phyloP scores from a whole-genome alignment of 2,888 invertebrate species.

The Mantis religiosa region DNA sequence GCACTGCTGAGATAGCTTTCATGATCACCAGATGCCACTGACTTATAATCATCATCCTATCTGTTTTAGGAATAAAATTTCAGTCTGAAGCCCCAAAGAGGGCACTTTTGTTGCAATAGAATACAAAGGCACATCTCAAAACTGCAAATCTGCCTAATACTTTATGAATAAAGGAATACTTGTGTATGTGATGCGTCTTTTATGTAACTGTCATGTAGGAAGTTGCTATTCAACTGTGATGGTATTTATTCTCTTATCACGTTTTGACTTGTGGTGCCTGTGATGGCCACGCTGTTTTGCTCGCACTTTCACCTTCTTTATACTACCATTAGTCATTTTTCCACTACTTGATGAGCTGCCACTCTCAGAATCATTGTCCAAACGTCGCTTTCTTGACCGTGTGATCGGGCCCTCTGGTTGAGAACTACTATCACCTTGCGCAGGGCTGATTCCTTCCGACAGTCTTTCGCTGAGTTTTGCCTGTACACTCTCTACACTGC shows the following conservation, averaged over 20 bases:
- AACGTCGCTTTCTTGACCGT: slow-evolving; percentile 31
- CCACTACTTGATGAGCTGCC: slow-evolving; percentile 12
- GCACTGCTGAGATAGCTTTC: too few species aligned
- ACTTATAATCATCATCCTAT: background rate
- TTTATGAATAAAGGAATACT: background rate
- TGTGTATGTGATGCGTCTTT: background rate
- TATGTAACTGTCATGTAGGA: slow-evolving; percentile 5
- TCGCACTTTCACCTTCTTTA: background rate
- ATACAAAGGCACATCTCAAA: background rate
- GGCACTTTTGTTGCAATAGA: background rate
- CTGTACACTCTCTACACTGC: background rate
- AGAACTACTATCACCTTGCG: background rate
- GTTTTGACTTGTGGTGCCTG: slow-evolving; percentile 11
- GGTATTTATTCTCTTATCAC: slow-evolving; percentile 21
- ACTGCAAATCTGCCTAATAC: background rate
- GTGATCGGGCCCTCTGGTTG: slow-evolving; percentile 19
- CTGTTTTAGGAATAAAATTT: background rate
- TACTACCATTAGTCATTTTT: background rate
- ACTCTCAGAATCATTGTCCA: slow-evolving; percentile 19
- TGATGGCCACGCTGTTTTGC: slow-evolving; percentile 21
- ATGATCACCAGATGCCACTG: too few species aligned
- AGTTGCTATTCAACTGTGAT: slow-evolving; percentile 5
- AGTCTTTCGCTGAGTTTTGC: background rate
- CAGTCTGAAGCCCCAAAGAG: background rate
- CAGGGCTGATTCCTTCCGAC: background rate